Evolutionary conservation across 2,797 vertebrate species (phyloP).

Genomic region (Perdix hodgsoniae): DNA sequence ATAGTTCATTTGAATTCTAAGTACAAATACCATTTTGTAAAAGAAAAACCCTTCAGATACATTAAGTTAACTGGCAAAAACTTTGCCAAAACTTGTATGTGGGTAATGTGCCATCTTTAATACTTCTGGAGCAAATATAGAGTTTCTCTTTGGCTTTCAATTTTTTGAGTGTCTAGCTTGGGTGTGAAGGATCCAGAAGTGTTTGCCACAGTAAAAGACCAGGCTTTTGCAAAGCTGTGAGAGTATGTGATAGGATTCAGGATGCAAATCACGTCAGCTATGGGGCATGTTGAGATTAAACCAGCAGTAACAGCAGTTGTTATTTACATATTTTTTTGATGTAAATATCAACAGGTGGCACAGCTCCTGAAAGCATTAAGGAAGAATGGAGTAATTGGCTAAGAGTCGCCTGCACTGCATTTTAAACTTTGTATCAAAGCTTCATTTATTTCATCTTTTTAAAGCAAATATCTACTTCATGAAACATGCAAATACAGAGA

Average conservation of each 20-base stretch:
- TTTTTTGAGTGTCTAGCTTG: background rate
- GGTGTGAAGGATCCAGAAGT: background rate
- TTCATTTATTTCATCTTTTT: slow-evolving; percentile 21
- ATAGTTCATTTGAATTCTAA: background rate
- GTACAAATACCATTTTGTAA: background rate
- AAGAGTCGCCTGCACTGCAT: background rate
- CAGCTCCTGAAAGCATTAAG: background rate
- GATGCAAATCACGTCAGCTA: background rate
- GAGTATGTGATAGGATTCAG: background rate
- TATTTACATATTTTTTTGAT: background rate
- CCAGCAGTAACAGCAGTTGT: background rate
- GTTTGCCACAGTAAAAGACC: background rate
- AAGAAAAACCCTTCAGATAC: background rate
- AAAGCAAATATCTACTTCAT: slow-evolving; percentile 12
- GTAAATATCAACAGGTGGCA: background rate
- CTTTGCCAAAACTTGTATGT: background rate
- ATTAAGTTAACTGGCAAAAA: background rate
- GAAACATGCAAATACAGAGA: background rate
- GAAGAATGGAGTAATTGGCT: slow-evolving; percentile 8
- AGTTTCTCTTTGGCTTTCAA: background rate
- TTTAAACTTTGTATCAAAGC: slow-evolving; percentile 13
- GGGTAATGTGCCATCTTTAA: background rate
- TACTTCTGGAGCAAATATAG: background rate
- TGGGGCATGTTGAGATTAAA: background rate
- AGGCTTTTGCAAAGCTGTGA: background rate